Base-by-base conservation (phyloP, 2,113 vertebrate genomes). In the Lota lota region DNA sequence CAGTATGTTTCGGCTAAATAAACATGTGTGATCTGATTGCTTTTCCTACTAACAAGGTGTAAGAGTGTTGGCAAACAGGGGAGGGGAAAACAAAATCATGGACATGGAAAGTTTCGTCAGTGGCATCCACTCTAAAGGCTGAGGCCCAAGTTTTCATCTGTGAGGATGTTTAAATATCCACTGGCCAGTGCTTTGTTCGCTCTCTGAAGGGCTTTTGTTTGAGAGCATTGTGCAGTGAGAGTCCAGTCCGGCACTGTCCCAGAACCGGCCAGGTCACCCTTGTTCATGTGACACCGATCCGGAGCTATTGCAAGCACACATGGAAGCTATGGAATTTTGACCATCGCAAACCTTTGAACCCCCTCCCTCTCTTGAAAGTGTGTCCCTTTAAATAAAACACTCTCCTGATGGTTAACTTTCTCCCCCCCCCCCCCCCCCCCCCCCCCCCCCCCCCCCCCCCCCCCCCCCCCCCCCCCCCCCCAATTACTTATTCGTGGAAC, bases 251-350 rank as follows among this genome's bases (percentile, higher is more conserved):
- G 19, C 57, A 56, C 71, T 77, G 67, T 79, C 78, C 74, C 80
- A 67, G 64, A 62, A 74, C 75, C 51, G 60, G 61, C 22, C 12
- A 61, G 70, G 75, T 78, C 81, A 78, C 20, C 1, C 11, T 28
- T 74, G 63, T 61, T 28, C 28, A 18, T 36, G 59, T 67, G 61
- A 81, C 80, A 50, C 73, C 59, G 60, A 62, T 73, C 71, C 63
- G 1, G 20, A 69, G 66, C 72, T 65, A 62, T 28, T 22, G 60
- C 21, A 24, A 62, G 16, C 4, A 28, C 60, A 28, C 60, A 62
- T 17, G 5, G 22, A 57, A 68, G 15, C 22, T 74, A 24, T 64
- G 65, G 57, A 59, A 56, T 5, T 7, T 58, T 5, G 8, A 61
- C 51, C 47, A 66, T 53, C 66, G 62, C 64, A 64, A 58, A 50